Conservation (phyloP, 2,888 invertebrate species). For the Trachelus troglodyta region DNA sequence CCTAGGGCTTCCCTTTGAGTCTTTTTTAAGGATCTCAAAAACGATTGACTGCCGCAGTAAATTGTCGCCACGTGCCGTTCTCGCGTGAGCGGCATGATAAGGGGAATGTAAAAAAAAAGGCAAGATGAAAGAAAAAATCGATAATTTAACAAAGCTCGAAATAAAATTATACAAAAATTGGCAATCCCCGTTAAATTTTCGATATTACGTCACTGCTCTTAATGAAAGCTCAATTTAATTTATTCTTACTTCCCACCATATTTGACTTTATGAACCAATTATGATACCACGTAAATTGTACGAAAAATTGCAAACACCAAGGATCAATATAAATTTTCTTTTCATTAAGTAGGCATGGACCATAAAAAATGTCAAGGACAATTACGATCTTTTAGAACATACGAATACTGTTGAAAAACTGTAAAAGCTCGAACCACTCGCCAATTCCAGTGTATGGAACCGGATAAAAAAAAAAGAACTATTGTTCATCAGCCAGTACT, state of each 20-base stretch:
- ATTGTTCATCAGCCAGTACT: background rate
- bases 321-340: background rate
- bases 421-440: background rate
- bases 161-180: background rate
- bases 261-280: background rate
- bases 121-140: background rate
- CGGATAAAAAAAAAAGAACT: background rate
- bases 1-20: background rate
- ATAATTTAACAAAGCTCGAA: background rate
- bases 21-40: background rate
- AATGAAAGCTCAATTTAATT: background rate
- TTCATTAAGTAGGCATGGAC: background rate
- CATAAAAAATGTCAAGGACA: background rate
- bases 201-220: too few relatives aligned
- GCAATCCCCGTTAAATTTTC: background rate
- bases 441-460: background rate
- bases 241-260: background rate
- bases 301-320: background rate
- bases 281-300: background rate
- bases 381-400: background rate
- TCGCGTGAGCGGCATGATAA: background rate
- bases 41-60: background rate
- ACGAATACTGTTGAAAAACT: background rate
- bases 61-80: background rate
- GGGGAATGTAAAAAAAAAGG: background rate